phyloP scores from a whole-genome alignment of 2,113 vertebrate genomes.

The Gulo gulo region DNA sequence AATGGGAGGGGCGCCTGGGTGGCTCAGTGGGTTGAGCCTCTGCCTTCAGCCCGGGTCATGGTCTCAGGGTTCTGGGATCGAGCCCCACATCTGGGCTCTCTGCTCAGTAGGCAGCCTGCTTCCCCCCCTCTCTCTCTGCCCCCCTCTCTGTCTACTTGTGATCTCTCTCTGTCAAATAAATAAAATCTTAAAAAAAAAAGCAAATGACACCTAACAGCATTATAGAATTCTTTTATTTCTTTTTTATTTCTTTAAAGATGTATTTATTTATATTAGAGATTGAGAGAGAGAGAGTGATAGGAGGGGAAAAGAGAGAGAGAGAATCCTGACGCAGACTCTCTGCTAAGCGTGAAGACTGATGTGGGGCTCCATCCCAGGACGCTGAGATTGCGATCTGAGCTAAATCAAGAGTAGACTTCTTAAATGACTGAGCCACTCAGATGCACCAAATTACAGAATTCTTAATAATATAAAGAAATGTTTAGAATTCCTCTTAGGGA shows the following conservation, averaged over 20 bases:
- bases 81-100: no score
- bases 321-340: neutral
- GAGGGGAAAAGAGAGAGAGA: neutral
- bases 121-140: no score
- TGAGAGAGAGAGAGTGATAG: neutral
- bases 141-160: no score
- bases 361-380: neutral
- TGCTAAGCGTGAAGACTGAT: accelerated
- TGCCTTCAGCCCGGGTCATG: no score
- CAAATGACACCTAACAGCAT: neutral
- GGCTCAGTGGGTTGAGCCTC: no score
- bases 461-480: neutral
- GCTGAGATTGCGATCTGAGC: neutral
- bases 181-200: neutral
- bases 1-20: neutral
- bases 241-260: neutral
- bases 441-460: neutral
- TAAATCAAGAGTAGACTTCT: neutral
- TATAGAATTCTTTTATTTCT: neutral
- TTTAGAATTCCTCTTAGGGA: neutral
- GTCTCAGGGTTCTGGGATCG: no score
- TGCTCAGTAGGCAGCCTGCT: no score
- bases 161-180: no score
- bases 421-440: neutral
- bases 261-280: neutral